These are phyloP conservation scores for Athene cunicularia DNA, from an alignment of 2,113 vertebrate genomes.

Conservation along the genomic window DNA sequence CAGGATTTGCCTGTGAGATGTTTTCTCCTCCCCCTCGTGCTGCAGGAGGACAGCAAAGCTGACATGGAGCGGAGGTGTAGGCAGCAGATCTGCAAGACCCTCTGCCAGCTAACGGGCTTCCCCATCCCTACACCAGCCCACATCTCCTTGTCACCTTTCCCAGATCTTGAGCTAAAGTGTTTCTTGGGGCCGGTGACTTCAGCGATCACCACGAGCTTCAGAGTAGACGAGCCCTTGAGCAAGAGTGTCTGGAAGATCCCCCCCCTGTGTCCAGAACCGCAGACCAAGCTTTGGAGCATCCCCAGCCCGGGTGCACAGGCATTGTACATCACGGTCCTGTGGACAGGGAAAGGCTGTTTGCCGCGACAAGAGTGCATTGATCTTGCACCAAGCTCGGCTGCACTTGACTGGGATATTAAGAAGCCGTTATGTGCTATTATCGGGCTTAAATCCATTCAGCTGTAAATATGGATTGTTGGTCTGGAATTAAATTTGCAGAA, in stretches of 20 bases:
- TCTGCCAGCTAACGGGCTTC: background rate
- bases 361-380: background rate
- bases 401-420: background rate
- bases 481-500: background rate
- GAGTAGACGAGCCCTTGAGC: fast-evolving
- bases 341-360: background rate
- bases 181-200: background rate
- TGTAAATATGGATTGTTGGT: background rate
- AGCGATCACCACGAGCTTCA: background rate
- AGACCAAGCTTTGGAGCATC: background rate
- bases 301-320: background rate
- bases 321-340: background rate
- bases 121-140: background rate
- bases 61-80: background rate
- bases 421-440: background rate
- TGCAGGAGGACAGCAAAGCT: background rate
- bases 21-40: background rate
- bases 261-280: background rate
- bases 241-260: background rate
- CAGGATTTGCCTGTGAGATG: background rate
- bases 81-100: background rate
- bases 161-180: background rate
- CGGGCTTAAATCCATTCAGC: background rate
- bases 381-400: background rate
- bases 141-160: background rate